Percentiles rank a stretch among this genome's conserved stretches.
phyloP scores from a whole-genome alignment of 1,140 invertebrate genomes.

The Contarinia nasturtii region DNA sequence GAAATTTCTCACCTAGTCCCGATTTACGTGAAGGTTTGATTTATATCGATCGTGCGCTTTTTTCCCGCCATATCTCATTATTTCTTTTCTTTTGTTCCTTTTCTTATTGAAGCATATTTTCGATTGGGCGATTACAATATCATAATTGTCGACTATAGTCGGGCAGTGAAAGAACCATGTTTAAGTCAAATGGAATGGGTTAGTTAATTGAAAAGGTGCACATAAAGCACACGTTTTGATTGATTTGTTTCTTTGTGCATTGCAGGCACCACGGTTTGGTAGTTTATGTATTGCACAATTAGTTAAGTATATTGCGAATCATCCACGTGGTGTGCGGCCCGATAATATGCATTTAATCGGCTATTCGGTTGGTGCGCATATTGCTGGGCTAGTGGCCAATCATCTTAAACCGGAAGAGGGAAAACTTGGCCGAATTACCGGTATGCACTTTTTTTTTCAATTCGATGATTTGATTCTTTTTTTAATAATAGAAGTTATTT shows the following conservation, averaged over 20 bases:
- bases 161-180: slow-evolving; percentile 63
- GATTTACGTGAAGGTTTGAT: slow-evolving; percentile 57
- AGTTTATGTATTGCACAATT: slow-evolving; percentile 61
- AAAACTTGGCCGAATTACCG: slow-evolving; percentile 63
- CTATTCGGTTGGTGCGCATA: slow-evolving; percentile 71
- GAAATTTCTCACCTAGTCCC: slow-evolving; percentile 57
- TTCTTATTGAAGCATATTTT: slow-evolving; percentile 70
- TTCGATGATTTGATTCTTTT: too few relatives aligned
- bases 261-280: slow-evolving; percentile 62
- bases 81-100: too few relatives aligned
- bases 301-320: slow-evolving; percentile 52
- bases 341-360: slow-evolving; percentile 62
- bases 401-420: slow-evolving; percentile 38
- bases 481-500: too few relatives aligned
- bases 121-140: slow-evolving; percentile 62
- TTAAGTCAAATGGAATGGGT: slow-evolving; percentile 66
- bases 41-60: too few relatives aligned
- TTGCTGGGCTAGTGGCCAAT: slow-evolving; percentile 62
- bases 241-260: too few relatives aligned
- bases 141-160: slow-evolving; percentile 68
- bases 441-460: too few relatives aligned
- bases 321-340: slow-evolving; percentile 50
- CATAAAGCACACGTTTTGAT: too few relatives aligned
- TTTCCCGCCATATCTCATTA: too few relatives aligned
- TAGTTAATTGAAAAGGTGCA: too few relatives aligned